Conservation (phyloP, 2,888 invertebrate species). For the Leptinotarsa haldemani region DNA sequence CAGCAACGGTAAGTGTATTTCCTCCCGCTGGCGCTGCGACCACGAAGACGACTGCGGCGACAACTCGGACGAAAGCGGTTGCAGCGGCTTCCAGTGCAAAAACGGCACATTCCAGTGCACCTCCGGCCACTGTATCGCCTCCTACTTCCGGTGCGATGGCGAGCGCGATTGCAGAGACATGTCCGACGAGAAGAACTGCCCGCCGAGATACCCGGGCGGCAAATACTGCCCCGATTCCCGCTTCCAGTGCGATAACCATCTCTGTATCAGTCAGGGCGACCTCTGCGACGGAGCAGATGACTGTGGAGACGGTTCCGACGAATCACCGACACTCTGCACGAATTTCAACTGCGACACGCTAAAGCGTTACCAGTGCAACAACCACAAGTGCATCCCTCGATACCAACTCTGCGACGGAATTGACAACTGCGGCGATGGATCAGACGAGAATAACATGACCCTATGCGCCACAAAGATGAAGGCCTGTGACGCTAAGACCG, state of each 20-base stretch:
- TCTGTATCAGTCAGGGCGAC: constrained; percentile 91
- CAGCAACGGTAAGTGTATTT: constrained; percentile 89
- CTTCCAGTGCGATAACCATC: constrained; percentile 92
- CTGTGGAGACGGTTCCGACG: constrained; percentile 92
- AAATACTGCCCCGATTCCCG: constrained; percentile 88
- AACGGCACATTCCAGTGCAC: constrained; percentile 92
- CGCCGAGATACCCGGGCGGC: constrained; percentile 88
- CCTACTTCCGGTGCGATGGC: constrained; percentile 90
- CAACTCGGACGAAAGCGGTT: constrained; percentile 88
- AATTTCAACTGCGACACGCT: constrained; percentile 88
- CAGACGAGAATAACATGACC: constrained; percentile 95
- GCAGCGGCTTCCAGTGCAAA: constrained; percentile 87
- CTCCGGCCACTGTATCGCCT: constrained; percentile 92
- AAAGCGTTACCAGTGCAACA: constrained; percentile 86
- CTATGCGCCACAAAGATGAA: constrained; percentile 81
- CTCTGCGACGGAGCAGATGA: constrained; percentile 94
- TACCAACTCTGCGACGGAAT: constrained; percentile 92
- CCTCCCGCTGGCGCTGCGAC: constrained; percentile 93
- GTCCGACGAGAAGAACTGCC: constrained; percentile 91
- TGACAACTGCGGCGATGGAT: constrained; percentile 94
- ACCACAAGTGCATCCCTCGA: constrained; percentile 86
- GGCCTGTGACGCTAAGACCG: constrained; percentile 80
- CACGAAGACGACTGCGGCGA: constrained; percentile 98
- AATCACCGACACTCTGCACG: constrained; percentile 81
- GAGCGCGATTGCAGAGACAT: constrained; percentile 89